A percentile compares a stretch with the other conserved stretches of the same genome.
These are phyloP conservation scores for Contarinia nasturtii DNA, from an alignment of 1,140 invertebrate genomes.

Conservation along the genomic window DNA sequence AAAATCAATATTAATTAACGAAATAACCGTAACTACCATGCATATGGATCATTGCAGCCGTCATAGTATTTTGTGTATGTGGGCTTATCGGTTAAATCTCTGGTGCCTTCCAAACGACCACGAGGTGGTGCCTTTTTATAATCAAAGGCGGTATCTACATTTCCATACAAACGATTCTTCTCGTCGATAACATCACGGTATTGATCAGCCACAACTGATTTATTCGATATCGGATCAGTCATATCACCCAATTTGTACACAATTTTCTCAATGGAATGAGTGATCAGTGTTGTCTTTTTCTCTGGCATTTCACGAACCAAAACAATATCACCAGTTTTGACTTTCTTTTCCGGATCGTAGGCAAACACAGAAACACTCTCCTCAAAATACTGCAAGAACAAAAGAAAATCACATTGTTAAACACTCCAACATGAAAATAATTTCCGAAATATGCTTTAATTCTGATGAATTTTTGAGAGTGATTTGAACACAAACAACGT, in stretches of 20 bases:
- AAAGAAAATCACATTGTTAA: conserved; percentile 11
- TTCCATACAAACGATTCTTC: conserved; percentile 47
- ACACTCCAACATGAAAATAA: conserved; percentile 10
- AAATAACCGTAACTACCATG: not conserved
- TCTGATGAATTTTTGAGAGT: conserved; percentile 1
- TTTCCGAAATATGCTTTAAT: not conserved
- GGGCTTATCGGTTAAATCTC: conserved; percentile 58
- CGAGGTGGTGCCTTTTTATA: conserved; percentile 56
- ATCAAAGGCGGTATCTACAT: conserved; percentile 42
- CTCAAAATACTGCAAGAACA: conserved; percentile 50
- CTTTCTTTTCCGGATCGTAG: conserved; percentile 52
- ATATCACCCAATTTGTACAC: conserved; percentile 66
- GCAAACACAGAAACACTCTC: conserved; percentile 50
- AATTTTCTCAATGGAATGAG: conserved; percentile 58
- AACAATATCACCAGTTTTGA: conserved; percentile 65
- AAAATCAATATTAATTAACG: not conserved
- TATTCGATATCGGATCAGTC: conserved; percentile 62
- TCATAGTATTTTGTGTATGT: conserved; percentile 57
- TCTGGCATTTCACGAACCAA: conserved; percentile 16
- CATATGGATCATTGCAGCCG: conserved; percentile 34
- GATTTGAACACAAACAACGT: not conserved
- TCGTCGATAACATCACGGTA: conserved; percentile 58
- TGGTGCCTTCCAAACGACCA: conserved; percentile 60
- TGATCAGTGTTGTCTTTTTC: conserved; percentile 41
- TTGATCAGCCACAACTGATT: conserved; percentile 45